Base-by-base conservation (phyloP, 2,888 invertebrate genomes). In the Portevinia maculata region DNA sequence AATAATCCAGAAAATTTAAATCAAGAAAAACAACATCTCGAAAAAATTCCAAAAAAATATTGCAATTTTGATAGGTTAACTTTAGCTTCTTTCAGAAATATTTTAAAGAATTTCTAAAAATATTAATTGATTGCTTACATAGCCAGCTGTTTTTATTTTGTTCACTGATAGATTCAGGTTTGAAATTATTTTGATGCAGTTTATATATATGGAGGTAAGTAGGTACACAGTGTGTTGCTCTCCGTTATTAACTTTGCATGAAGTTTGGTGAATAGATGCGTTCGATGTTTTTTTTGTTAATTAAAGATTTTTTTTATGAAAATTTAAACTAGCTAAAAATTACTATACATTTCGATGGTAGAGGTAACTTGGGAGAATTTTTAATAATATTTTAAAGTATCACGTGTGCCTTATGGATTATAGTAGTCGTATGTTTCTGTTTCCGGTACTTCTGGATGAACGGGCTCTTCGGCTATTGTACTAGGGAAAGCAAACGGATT, bases 391-490 rank as follows among this genome's bases (percentile, higher is more conserved):
- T 53, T 64, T 60, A 32, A 67, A 59, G 41, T 76, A 78, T 78
- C 78, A 71, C 78, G 71, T 69, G 67, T 48, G 78, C 65, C 34
- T 84, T 84, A 75, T 53, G 83, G 84, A 21, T 84, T 84, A 44
- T 65, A 53, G 34, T 85, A 86, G 55, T 74, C 65, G 44, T 81
- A 83, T 6, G 59, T 65, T 6, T 62, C 79, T 7, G 60, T 65
- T 6, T 62, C 79, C 5, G 75, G 3, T 48, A 65, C 32, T 7
- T 73, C 93, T 1, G 94, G 94, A 88, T 95, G 95, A 6, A 94
- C 93, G 5, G 93, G 92, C 87, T 94, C 93, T 73, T 93, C 93
- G 84, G 92, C 92, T 91, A 86, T 91, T 84, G 89, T 91, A 87
- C 83, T 91, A 86, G 88, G 88, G 84, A 87, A 64, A 24, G 90